Percentiles rank a stretch among this genome's conserved stretches.
Conservation (phyloP, 2,888 invertebrate species). For the Rhogogaster chlorosoma region DNA sequence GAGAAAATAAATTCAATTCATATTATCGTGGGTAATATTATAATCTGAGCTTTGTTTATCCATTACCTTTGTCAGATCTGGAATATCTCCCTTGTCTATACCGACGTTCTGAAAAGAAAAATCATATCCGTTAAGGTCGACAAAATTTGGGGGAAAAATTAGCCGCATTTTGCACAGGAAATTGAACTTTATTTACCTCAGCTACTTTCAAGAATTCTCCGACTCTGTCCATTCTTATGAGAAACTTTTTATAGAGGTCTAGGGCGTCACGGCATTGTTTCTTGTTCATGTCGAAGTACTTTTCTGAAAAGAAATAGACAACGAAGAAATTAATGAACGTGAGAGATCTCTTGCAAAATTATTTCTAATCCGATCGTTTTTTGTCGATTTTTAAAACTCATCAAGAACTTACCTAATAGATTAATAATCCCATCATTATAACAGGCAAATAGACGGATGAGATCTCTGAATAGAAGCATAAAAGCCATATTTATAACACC, state of each 20-base stretch:
- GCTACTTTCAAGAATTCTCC: conserved; percentile 97
- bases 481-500: conserved; percentile 99
- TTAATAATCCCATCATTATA: conserved; percentile 99
- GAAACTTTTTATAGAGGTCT: conserved; percentile 99
- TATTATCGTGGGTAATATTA: not conserved
- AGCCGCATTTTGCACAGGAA: not conserved
- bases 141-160: not conserved
- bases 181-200: conserved; percentile 79
- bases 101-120: conserved; percentile 87
- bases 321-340: not conserved
- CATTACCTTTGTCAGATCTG: conserved; percentile 93
- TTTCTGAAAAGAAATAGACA: conserved; percentile 85
- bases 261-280: conserved; percentile 98
- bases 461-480: conserved; percentile 98
- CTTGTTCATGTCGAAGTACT: conserved; percentile 99
- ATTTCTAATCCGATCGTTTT: not conserved
- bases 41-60: not conserved
- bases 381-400: not conserved
- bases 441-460: conserved; percentile 99
- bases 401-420: conserved; percentile 84
- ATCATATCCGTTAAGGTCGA: not conserved
- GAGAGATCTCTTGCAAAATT: not conserved
- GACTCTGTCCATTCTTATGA: conserved; percentile 98
- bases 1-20: not conserved
- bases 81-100: conserved; percentile 99